Conservation (phyloP, 2,888 invertebrate genomes). For the Hypomecis punctinalis region DNA sequence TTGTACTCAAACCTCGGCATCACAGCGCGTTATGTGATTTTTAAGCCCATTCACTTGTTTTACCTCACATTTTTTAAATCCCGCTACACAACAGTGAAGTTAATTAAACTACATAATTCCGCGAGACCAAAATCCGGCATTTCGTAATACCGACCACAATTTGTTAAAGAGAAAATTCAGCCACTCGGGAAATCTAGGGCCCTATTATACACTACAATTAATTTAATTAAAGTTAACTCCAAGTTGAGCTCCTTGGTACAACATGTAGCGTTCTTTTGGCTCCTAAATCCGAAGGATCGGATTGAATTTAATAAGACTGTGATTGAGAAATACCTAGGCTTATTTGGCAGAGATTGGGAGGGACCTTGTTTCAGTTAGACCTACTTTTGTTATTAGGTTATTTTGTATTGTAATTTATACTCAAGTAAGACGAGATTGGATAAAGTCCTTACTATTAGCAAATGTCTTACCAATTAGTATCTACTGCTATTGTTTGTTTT, state of each 20-base stretch:
- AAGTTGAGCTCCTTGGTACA: constrained; percentile 37
- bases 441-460: too few species aligned
- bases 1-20: too few species aligned
- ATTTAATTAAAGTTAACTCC: constrained; percentile 51
- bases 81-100: constrained; percentile 12
- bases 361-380: neutral
- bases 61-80: constrained; percentile 10
- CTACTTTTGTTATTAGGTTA: constrained; percentile 2
- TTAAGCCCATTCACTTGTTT: neutral
- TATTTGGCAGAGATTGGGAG: constrained; percentile 1
- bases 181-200: constrained; percentile 48
- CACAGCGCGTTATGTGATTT: too few species aligned
- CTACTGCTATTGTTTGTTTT: too few species aligned
- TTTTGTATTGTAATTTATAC: too few species aligned
- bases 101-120: constrained; percentile 30
- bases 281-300: constrained; percentile 10
- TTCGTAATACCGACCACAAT: constrained; percentile 30
- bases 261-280: constrained; percentile 25
- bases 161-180: constrained; percentile 35
- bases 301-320: constrained; percentile 18
- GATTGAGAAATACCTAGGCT: constrained; percentile 3
- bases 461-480: too few species aligned
- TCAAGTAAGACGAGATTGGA: too few species aligned
- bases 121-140: constrained; percentile 28
- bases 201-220: constrained; percentile 44